Evolutionary conservation across 2,888 invertebrate species (phyloP).

Genomic region (Polyommatus iphigenia): DNA sequence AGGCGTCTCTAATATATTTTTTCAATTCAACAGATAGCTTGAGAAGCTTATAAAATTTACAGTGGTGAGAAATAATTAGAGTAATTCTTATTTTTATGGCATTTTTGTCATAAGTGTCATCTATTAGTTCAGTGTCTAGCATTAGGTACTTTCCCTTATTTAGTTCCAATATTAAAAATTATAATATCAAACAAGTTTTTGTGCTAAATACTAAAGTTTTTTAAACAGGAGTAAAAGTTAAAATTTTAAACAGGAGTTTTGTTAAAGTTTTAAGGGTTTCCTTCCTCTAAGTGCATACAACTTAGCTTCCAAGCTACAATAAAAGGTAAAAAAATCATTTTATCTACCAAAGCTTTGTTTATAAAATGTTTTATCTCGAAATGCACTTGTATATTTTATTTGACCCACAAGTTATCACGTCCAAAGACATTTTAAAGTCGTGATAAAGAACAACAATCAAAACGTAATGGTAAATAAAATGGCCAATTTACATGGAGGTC

Average conservation of each 20-base stretch:
- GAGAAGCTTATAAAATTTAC: too few species aligned
- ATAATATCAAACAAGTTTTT: background rate
- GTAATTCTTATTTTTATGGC: too few species aligned
- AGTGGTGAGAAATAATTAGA: too few species aligned
- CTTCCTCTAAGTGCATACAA: background rate
- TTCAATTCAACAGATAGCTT: too few species aligned
- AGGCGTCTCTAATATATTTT: too few species aligned
- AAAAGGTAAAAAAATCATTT: background rate
- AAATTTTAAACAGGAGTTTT: background rate
- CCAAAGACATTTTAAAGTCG: background rate
- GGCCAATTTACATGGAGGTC: background rate
- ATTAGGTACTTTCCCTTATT: too few species aligned
- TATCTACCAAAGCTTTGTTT: background rate
- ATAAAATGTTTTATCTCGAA: background rate
- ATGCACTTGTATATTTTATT: background rate
- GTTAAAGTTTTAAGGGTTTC: background rate
- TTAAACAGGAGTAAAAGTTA: too few species aligned
- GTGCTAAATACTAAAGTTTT: background rate
- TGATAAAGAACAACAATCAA: background rate
- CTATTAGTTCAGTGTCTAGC: too few species aligned
- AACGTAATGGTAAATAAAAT: slow-evolving; percentile 10
- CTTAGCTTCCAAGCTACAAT: background rate
- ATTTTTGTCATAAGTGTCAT: too few species aligned
- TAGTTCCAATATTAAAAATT: background rate
- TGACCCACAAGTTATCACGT: background rate